Base-by-base conservation (phyloP, 2,888 invertebrate species). In the Acanthoscelides obtectus region DNA sequence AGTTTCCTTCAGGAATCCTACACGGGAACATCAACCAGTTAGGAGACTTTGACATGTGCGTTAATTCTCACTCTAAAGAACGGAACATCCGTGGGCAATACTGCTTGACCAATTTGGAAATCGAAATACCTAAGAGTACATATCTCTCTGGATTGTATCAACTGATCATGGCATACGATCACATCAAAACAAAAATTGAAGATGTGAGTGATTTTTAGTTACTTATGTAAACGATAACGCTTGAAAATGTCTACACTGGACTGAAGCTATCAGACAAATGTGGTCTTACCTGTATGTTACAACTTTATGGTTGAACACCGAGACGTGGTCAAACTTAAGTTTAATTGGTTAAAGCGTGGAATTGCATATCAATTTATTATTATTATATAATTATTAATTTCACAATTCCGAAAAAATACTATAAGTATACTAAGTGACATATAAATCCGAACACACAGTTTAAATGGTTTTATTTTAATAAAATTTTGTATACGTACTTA, bases 161-260 rank as follows among this genome's bases (percentile, higher is more conserved):
- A 22, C 80, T 89, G 21, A 76, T 88, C 0, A 88, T 91, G 77
- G 89, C 91, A 0, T 90, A 91, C 81, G 88, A 88, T 71, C 88
- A 89, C 68, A 90, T 92, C 80, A 88, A 86, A 77, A 92, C 91
- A 82, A 89, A 89, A 81, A 84, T 92, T 74, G 87, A 88, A 77
- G 92, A 92, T 83, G 92, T 92, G 86, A 90, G 91, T 88, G 80
- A 20, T 4, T 19, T 22, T n/a, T 64, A 2, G 64, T 69, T 69
- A 20, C n/a, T 64, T 69, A 69, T 69, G 25, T 20, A 12, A 68
- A 68, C 68, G 22, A 8, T 22, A n/a, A n/a, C n/a, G n/a, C n/a
- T n/a, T n/a, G n/a, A n/a, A n/a, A n/a, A n/a, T n/a, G n/a, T n/a
- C n/a, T n/a, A n/a, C n/a, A n/a, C n/a, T n/a, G n/a, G n/a, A n/a